Conservation (phyloP, 2,113 vertebrate genomes). For the Chloroceryle aenea region DNA sequence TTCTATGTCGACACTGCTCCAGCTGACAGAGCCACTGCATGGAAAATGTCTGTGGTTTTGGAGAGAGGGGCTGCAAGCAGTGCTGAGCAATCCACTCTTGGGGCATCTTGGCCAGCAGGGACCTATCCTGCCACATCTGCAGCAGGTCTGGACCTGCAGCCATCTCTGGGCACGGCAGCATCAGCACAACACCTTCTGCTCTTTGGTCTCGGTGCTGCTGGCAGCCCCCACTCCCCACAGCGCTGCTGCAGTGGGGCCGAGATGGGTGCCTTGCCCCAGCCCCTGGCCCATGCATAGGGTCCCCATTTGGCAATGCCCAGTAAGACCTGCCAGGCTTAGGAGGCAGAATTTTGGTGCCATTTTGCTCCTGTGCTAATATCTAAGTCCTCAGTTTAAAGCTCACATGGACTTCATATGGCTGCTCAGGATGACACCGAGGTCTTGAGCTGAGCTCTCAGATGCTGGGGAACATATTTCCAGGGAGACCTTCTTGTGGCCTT, state of each 20-base stretch:
- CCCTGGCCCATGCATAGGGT: too few species aligned
- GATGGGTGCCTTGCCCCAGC: neutral
- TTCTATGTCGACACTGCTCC: fast-evolving
- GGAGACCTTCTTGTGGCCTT: neutral
- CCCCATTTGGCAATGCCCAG: fast-evolving
- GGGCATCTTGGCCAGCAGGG: neutral
- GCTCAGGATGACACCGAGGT: fast-evolving
- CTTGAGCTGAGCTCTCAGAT: neutral
- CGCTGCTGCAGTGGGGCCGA: neutral
- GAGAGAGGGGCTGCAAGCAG: neutral
- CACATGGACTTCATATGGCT: fast-evolving
- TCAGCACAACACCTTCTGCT: fast-evolving
- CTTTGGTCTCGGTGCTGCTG: neutral
- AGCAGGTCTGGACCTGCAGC: neutral
- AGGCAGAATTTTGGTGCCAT: fast-evolving
- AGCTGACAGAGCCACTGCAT: fast-evolving
- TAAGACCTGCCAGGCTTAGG: neutral
- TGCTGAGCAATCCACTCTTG: neutral
- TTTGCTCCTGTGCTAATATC: neutral
- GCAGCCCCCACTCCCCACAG: fast-evolving
- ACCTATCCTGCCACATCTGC: neutral
- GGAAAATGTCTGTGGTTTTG: conserved; percentile 28
- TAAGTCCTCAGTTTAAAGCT: neutral
- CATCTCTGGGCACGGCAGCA: fast-evolving
- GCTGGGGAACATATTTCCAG: neutral